Base-by-base conservation (phyloP, 2,797 vertebrate genomes). In the Pyrocephalus nanus region DNA sequence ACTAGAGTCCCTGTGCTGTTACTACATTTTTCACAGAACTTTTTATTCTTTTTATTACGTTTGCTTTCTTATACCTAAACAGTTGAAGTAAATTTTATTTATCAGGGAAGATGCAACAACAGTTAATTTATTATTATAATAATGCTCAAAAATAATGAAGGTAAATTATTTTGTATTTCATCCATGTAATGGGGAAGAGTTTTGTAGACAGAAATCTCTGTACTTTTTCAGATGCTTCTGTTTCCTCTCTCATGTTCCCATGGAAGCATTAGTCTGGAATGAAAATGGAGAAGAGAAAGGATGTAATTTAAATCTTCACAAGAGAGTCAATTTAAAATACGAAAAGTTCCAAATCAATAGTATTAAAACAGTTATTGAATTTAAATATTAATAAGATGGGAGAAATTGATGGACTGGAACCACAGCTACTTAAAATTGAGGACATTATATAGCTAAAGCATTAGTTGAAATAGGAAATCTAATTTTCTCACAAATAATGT, bases 361-460 rank as follows among this genome's bases (percentile, higher is more conserved):
- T 81, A 95, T 96, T 96, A 97, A 94, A 97, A 93, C 75, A 86
- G 84, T 93, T 95, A 96, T 84, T 97, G 93, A 93, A 96, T 96
- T 96, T 96, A 96, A 97, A 97, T 97, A 96, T 97, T 97, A 96
- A 97, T 96, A 95, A 91, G 82, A 84, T 95, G 51, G 77, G 60
- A 95, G 36, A 81, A 95, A 95, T 76, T 96, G 86, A 94, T 92
- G 88, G 70, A 65, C 82, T 97, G 62, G 67, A 97, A 96, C 74
- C 58, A 97, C 74, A 95, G 47, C 83, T 96, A 66, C 87, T 90
- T 96, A 93, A 83, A 95, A 50, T 58, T 4, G 12, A 92, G 40
- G 23, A 91, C 38, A 90, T 92, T 93, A 71, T 79, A 55, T 67
- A 95, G 54, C 75, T 84, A 86, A 89, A 83, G 74, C 79, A 94